Evolutionary conservation across 2,888 invertebrate species (phyloP).

Genomic region (Rutpela maculata): DNA sequence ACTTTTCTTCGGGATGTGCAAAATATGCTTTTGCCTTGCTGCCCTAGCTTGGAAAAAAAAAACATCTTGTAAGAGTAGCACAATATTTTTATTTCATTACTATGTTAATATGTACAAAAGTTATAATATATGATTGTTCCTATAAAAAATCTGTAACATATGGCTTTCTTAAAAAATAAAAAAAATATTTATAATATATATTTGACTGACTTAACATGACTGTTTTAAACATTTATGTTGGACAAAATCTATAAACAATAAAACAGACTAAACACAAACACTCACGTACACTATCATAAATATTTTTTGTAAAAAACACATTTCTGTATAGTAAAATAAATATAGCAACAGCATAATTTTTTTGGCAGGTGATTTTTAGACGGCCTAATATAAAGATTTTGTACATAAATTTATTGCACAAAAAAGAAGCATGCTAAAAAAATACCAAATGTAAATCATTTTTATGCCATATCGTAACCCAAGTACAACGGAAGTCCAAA

Average conservation of each 20-base stretch:
- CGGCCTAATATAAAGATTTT: constrained; percentile 31
- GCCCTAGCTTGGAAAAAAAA: neutral
- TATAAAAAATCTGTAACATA: constrained; percentile 60
- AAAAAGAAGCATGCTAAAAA: constrained; percentile 36
- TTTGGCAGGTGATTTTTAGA: constrained; percentile 40
- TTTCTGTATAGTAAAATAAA: constrained; percentile 35
- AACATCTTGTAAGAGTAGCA: constrained; percentile 47
- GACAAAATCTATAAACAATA: constrained; percentile 49
- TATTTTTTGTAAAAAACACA: constrained; percentile 39
- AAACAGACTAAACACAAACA: constrained; percentile 50
- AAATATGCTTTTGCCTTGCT: too few species aligned
- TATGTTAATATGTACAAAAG: constrained; percentile 61
- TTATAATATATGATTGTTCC: constrained; percentile 58
- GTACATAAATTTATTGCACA: constrained; percentile 36
- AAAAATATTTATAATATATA: constrained; percentile 48
- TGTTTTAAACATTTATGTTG: constrained; percentile 40
- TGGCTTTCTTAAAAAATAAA: constrained; percentile 57
- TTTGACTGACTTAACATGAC: constrained; percentile 48
- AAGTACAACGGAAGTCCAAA: constrained; percentile 7
- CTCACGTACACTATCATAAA: constrained; percentile 45
- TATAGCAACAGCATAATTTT: constrained; percentile 27
- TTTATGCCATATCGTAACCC: neutral
- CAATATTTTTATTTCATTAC: constrained; percentile 57
- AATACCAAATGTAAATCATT: constrained; percentile 20
- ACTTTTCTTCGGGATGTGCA: too few species aligned